Conservation (phyloP, 2,888 invertebrate genomes). For the Bombylius discolor region DNA sequence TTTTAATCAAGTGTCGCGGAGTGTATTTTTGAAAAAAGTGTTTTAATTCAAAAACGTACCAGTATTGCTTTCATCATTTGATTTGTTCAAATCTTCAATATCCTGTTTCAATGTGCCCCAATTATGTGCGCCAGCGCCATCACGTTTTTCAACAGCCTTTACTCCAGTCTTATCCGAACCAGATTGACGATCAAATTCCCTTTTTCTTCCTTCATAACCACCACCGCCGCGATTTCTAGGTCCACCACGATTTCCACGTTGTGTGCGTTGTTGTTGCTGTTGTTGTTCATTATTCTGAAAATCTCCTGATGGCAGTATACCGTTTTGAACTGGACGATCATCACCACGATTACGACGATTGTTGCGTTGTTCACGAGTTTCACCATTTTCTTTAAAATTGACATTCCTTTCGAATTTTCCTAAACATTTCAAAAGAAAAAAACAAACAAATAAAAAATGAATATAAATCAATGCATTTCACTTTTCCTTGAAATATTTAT, state of each 20-base stretch:
- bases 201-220: conserved; percentile 50
- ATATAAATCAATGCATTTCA: no score
- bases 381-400: conserved; percentile 28
- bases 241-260: conserved; percentile 24
- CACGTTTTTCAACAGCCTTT: conserved; percentile 86
- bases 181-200: conserved; percentile 89
- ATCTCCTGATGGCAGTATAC: background rate
- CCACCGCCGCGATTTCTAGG: conserved; percentile 36
- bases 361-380: conserved; percentile 60
- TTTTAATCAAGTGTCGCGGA: no score
- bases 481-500: no score
- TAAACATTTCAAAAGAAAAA: background rate
- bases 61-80: conserved; percentile 19
- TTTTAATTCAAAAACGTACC: background rate
- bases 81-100: conserved; percentile 46
- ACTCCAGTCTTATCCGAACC: conserved; percentile 92
- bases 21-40: conserved; percentile 9
- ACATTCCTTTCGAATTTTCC: conserved; percentile 6
- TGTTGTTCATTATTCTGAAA: conserved; percentile 20
- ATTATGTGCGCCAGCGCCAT: conserved; percentile 88
- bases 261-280: conserved; percentile 14
- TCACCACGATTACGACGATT: conserved; percentile 52
- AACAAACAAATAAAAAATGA: background rate
- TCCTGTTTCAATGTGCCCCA: conserved; percentile 92
- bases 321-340: background rate